A percentile compares a stretch with the other conserved stretches of the same genome.
Conservation (phyloP, 2,113 vertebrate genomes). For the Cyanoderma ruficeps region DNA sequence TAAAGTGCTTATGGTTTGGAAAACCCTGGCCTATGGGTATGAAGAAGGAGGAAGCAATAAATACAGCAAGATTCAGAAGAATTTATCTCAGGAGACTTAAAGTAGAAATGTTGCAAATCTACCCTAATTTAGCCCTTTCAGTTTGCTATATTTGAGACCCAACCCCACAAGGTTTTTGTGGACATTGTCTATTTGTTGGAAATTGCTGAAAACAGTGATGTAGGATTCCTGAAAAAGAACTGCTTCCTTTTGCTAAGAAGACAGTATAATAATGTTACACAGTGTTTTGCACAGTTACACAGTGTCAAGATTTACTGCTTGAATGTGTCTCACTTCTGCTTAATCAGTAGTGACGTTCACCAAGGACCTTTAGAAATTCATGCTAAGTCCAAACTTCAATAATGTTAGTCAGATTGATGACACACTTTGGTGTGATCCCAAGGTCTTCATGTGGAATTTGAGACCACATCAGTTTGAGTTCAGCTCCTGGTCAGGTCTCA, state of each 20-base stretch:
- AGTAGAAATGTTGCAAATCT: background rate
- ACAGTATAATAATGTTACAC: background rate
- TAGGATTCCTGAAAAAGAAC: background rate
- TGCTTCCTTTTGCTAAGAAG: background rate
- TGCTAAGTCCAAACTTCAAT: background rate
- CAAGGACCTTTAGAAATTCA: background rate
- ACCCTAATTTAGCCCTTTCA: background rate
- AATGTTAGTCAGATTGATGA: background rate
- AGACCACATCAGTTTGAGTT: background rate
- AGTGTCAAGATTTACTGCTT: background rate
- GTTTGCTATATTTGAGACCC: background rate
- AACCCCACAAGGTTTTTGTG: background rate
- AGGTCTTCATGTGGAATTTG: background rate
- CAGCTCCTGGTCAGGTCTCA: background rate
- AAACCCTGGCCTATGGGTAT: background rate
- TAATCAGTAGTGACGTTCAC: fast-evolving
- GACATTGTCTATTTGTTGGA: background rate
- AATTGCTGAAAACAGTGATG: background rate
- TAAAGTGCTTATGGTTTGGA: background rate
- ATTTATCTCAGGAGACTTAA: background rate
- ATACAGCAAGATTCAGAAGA: background rate
- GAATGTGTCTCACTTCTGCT: background rate
- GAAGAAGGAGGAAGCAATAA: background rate
- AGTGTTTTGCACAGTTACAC: background rate
- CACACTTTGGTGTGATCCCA: background rate